Base-by-base conservation (phyloP, 2,797 vertebrate genomes). In the Echeneis naucrates region DNA sequence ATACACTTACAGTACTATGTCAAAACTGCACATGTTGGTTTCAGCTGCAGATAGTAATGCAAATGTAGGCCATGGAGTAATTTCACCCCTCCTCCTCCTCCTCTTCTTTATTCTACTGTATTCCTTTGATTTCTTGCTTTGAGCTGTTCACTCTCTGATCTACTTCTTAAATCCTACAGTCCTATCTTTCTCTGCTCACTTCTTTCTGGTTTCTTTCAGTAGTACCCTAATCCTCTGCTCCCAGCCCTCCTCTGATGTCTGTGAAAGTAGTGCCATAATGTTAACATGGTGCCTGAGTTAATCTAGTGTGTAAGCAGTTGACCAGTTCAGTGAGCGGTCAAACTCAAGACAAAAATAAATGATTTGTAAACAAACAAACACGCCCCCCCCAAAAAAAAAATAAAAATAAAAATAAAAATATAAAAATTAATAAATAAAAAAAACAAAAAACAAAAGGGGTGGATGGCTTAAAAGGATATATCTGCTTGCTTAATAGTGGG, bases 261-360 rank as follows among this genome's bases (percentile, higher is more conserved):
- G 62, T 47, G 67, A 82, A 83, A 80, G 81, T 68, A 70, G 68
- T 40, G 67, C 76, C 60, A 72, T 75, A 60, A 71, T 61, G 79
- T 84, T 83, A 88, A 84, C 65, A 74, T 47, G 71, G 72, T 59
- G 77, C 69, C 75, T 21, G 53, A 72, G 57, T 76, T 84, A 87
- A 89, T 89, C 87, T 81, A 82, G 87, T 82, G 71, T 54, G 68
- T 84, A 80, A 87, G 84, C 80, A 88, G 71, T 75, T 67, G 75
- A 73, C 67, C 78, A 75, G 81, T 90, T 92, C 89, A 92, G 60
- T 35, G 57, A 50, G 50, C 59, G 73, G 88, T 83, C 87, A 89
- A 80, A 76, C 59, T 73, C 73, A 62, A 58, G 75, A 70, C 38
- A 63, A 75, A 89, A 87, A 82, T 75, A 86, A 82, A 84, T 17